Evolutionary conservation across 1,140 invertebrate species (phyloP).

Genomic region (Macrobrachium nipponense): DNA sequence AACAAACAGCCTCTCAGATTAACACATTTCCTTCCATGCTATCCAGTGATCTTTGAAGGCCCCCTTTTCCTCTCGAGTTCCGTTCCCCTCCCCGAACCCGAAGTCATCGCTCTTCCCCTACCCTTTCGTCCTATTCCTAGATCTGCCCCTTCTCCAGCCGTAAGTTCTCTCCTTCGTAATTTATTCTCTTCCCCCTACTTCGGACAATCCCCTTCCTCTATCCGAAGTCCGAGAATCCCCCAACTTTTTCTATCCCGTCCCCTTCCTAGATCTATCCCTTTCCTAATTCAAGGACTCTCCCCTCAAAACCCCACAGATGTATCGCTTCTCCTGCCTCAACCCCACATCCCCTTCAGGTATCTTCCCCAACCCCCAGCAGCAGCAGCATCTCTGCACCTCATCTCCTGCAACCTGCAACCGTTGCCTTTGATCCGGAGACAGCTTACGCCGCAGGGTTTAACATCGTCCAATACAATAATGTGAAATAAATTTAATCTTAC

Average conservation of each 20-base stretch:
- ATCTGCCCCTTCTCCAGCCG: neutral
- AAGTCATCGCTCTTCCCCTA: neutral
- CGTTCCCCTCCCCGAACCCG: neutral
- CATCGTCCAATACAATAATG: no score
- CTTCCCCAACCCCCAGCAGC: neutral
- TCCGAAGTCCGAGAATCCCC: neutral
- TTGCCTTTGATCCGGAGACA: neutral
- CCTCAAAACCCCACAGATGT: no score
- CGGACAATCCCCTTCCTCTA: neutral
- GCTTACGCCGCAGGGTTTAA: no score
- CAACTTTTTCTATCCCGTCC: neutral
- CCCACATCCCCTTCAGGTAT: neutral
- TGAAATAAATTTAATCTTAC: no score
- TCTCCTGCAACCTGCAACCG: neutral
- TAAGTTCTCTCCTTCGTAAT: neutral
- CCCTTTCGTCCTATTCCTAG: neutral
- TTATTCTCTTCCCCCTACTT: neutral
- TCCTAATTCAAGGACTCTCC: no score
- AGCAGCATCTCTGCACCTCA: neutral
- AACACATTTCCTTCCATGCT: no score
- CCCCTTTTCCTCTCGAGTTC: neutral
- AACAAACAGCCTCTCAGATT: neutral
- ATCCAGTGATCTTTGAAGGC: no score
- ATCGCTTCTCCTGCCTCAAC: neutral
- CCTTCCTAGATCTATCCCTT: neutral